Conservation (phyloP, 2,797 vertebrate genomes). For the Poecile montanus region DNA sequence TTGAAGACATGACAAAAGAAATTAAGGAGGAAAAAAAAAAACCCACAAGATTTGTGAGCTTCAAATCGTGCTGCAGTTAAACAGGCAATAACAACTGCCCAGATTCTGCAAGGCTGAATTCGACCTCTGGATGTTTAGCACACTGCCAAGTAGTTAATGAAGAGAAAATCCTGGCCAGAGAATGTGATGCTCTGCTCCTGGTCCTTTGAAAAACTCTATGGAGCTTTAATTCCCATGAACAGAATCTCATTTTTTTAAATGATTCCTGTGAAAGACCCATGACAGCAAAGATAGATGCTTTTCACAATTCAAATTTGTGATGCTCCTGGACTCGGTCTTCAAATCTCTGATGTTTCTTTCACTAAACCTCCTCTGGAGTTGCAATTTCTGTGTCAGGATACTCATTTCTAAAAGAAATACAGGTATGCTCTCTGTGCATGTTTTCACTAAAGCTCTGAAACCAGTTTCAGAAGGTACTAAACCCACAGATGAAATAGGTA, state of each 20-base stretch:
- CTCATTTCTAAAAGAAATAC: neutral
- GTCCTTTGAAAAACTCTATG: neutral
- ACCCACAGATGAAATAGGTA: neutral
- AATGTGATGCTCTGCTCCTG: neutral
- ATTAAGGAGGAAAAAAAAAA: neutral
- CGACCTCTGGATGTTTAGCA: neutral
- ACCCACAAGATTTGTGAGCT: neutral
- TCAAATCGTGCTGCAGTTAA: neutral
- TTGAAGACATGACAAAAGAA: neutral
- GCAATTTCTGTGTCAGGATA: neutral
- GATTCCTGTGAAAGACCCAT: conserved; percentile 25
- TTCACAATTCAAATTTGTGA: conserved; percentile 32
- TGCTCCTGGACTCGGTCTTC: neutral
- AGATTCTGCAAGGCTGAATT: neutral
- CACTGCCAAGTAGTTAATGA: conserved; percentile 32
- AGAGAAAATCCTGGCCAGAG: conserved; percentile 39
- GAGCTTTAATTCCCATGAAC: conserved; percentile 35
- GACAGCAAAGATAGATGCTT: neutral
- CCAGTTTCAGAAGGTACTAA: neutral
- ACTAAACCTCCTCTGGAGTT: neutral
- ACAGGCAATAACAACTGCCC: neutral
- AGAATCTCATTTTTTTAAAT: conserved; percentile 42
- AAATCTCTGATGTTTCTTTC: conserved; percentile 16
- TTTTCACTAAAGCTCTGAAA: neutral
- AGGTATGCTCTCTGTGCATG: neutral